Conservation (phyloP, 2,888 invertebrate genomes). For the Nomada hirtipes region DNA sequence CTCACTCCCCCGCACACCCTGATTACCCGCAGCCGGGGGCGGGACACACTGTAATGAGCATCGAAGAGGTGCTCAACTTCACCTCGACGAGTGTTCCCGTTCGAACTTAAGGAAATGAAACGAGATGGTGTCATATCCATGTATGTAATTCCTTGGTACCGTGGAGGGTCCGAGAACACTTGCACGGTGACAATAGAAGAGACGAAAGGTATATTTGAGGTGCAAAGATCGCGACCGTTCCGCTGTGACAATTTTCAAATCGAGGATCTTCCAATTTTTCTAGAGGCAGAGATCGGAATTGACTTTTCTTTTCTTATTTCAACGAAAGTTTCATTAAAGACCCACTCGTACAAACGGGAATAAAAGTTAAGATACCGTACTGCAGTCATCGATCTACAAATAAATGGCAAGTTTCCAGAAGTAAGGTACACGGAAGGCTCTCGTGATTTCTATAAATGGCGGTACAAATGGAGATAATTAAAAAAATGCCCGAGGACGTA, state of each 20-base stretch:
- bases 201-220: too few species aligned
- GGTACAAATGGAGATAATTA: too few species aligned
- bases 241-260: too few species aligned
- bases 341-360: not conserved
- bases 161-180: not conserved
- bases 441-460: too few species aligned
- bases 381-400: too few species aligned
- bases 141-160: not conserved
- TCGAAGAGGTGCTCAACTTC: constrained; percentile 83
- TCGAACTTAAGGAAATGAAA: constrained; percentile 19
- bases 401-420: too few species aligned
- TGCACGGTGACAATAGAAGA: not conserved
- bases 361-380: not conserved
- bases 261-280: too few species aligned
- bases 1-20: constrained; percentile 76
- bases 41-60: constrained; percentile 83
- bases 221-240: too few species aligned
- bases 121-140: not conserved
- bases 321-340: not conserved
- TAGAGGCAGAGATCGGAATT: too few species aligned
- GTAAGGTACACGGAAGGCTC: too few species aligned
- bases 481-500: too few species aligned
- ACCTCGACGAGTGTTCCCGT: constrained; percentile 50
- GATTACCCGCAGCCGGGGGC: constrained; percentile 83
- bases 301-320: too few species aligned